phyloP scores from a whole-genome alignment of 2,888 invertebrate species.

The Nipponacmea schrenckii region DNA sequence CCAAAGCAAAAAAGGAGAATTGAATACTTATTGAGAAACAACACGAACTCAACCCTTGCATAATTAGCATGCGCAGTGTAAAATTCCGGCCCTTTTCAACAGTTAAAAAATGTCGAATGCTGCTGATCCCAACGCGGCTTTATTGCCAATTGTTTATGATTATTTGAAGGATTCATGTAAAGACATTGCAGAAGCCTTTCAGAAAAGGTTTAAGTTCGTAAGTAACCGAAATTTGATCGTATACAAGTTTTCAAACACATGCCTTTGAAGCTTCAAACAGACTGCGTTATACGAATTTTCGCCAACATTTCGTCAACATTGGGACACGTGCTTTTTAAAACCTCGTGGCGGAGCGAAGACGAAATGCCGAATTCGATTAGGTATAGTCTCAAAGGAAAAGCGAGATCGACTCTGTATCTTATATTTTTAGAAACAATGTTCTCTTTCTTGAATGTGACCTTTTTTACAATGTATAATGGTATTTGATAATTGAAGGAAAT shows the following conservation, averaged over 20 bases:
- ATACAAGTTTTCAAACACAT: too few species aligned
- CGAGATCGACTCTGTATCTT: too few species aligned
- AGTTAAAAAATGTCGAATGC: not conserved
- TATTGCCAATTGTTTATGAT: conserved; percentile 18
- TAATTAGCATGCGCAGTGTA: not conserved
- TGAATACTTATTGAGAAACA: too few species aligned
- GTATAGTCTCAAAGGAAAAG: too few species aligned
- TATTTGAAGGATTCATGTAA: conserved; percentile 18
- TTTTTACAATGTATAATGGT: too few species aligned
- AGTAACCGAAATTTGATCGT: not conserved
- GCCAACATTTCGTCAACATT: not conserved
- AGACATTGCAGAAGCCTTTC: conserved; percentile 21
- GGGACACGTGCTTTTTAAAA: not conserved
- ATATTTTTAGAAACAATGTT: too few species aligned
- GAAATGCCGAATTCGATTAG: not conserved
- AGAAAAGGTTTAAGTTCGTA: conserved; percentile 22
- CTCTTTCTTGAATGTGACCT: too few species aligned
- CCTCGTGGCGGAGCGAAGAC: not conserved
- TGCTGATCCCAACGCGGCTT: not conserved
- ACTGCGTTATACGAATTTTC: not conserved
- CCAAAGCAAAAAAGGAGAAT: too few species aligned
- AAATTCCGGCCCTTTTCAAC: not conserved
- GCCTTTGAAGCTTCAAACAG: too few species aligned
- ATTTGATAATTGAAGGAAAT: too few species aligned
- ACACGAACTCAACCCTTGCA: too few species aligned